Evolutionary conservation across 2,797 vertebrate species (phyloP).

Genomic region (Phoxinus dragarum): DNA sequence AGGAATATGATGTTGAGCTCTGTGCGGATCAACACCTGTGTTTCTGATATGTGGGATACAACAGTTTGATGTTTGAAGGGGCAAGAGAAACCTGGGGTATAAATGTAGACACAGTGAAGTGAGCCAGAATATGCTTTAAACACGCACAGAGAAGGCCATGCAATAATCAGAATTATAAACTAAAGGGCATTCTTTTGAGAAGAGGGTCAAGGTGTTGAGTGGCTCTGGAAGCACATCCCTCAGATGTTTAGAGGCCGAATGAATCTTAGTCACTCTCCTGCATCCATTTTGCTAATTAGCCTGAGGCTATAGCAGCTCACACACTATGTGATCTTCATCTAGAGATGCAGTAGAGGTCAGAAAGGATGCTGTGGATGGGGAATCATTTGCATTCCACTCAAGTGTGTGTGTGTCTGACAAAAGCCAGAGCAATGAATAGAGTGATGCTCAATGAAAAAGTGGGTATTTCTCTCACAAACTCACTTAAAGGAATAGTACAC

Average conservation of each 20-base stretch:
- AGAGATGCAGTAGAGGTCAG: slow-evolving; percentile 47
- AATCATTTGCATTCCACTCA: slow-evolving; percentile 42
- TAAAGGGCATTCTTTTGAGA: slow-evolving; percentile 49
- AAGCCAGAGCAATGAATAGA: neutral
- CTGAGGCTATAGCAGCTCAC: slow-evolving; percentile 20
- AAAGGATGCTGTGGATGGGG: slow-evolving; percentile 10
- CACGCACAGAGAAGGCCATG: neutral
- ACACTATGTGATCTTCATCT: slow-evolving; percentile 28
- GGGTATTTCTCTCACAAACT: slow-evolving; percentile 44
- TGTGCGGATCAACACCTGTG: slow-evolving; percentile 37
- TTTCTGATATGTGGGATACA: slow-evolving; percentile 5
- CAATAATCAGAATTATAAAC: slow-evolving; percentile 34
- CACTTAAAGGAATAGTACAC: neutral
- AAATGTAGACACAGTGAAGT: neutral
- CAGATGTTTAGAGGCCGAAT: slow-evolving; percentile 57
- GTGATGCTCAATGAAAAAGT: slow-evolving; percentile 17
- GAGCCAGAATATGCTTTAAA: neutral
- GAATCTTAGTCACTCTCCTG: slow-evolving; percentile 51
- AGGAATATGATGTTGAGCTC: slow-evolving; percentile 32
- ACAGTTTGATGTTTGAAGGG: slow-evolving; percentile 28
- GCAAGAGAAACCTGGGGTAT: neutral
- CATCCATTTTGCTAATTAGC: slow-evolving; percentile 60
- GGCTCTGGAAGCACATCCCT: slow-evolving; percentile 43
- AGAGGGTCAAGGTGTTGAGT: slow-evolving; percentile 50
- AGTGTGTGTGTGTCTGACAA: slow-evolving; percentile 22